A percentile compares a stretch with the other conserved stretches of the same genome.
Evolutionary conservation across 2,888 invertebrate genomes (phyloP).

Genomic region (Drosophila siamana): DNA sequence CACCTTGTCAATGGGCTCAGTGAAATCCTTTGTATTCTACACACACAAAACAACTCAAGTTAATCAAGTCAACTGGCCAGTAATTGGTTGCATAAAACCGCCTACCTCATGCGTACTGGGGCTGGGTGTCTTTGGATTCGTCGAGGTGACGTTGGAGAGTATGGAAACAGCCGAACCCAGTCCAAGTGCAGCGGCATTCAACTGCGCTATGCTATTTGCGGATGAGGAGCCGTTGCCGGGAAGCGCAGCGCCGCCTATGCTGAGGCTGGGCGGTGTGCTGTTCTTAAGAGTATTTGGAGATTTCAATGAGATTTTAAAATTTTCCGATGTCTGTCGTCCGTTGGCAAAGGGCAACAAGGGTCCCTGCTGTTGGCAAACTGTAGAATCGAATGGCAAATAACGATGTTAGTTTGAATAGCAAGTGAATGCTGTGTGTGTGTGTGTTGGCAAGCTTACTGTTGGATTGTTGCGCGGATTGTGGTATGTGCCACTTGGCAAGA

Average conservation of each 20-base stretch:
- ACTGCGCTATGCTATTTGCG: slow-evolving; percentile 55
- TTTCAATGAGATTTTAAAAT: slow-evolving; percentile 85
- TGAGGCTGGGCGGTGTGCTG: slow-evolving; percentile 81
- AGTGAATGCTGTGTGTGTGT: too few relatives aligned
- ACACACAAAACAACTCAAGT: not conserved
- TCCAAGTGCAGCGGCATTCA: slow-evolving; percentile 80
- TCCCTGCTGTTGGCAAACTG: slow-evolving; percentile 84
- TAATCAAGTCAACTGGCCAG: not conserved
- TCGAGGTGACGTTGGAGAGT: slow-evolving; percentile 88
- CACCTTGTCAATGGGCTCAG: slow-evolving; percentile 91
- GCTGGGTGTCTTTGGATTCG: slow-evolving; percentile 94
- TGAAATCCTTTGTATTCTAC: slow-evolving; percentile 87
- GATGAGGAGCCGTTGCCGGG: slow-evolving; percentile 58
- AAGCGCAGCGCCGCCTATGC: slow-evolving; percentile 54
- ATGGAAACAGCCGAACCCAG: slow-evolving; percentile 82
- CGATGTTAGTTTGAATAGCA: not conserved
- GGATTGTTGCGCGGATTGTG: slow-evolving; percentile 85
- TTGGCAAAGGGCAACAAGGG: slow-evolving; percentile 85
- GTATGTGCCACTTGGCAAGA: slow-evolving; percentile 91
- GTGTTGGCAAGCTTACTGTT: slow-evolving; percentile 84
- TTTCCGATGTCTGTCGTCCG: slow-evolving; percentile 84
- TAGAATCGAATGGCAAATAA: not conserved
- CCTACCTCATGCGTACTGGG: slow-evolving; percentile 88
- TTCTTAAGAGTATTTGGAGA: slow-evolving; percentile 85
- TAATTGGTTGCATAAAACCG: not conserved